Percentiles rank a stretch among this genome's conserved stretches.
These are phyloP conservation scores for Cromileptes altivelis DNA, from an alignment of 2,113 vertebrate genomes.

Conservation along the genomic window DNA sequence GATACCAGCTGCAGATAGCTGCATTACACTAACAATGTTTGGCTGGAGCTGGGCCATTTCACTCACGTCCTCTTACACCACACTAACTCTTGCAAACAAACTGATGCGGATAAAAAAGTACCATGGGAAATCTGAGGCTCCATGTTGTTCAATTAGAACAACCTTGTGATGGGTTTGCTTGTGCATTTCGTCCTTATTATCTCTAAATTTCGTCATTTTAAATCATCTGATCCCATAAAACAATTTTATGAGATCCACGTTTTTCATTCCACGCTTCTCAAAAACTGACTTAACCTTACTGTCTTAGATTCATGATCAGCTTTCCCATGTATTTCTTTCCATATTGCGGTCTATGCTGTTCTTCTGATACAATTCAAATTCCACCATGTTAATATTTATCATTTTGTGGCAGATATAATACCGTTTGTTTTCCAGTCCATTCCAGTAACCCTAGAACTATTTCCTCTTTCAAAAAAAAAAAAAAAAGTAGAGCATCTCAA, in stretches of 20 bases:
- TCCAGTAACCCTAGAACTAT: not conserved
- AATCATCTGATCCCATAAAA: constrained; percentile 4
- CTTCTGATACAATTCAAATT: constrained; percentile 10
- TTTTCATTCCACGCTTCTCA: not conserved
- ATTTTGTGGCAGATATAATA: not conserved
- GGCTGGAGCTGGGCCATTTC: constrained; percentile 22
- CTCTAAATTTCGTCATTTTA: not conserved
- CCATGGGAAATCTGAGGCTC: constrained; percentile 37
- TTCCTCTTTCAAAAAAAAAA: constrained; percentile 1
- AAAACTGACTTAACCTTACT: constrained; percentile 4
- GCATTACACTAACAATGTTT: constrained; percentile 19
- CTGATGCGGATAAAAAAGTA: constrained; percentile 3
- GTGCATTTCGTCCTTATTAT: not conserved
- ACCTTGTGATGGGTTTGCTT: not conserved
- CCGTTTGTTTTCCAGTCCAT: not conserved
- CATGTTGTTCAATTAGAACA: not conserved
- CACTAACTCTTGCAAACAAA: constrained; percentile 8
- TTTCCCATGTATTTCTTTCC: not conserved
- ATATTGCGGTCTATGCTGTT: constrained; percentile 21
- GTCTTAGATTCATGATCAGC: not conserved
- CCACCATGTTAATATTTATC: constrained; percentile 16
- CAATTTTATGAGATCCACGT: not conserved
- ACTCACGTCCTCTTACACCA: constrained; percentile 7
- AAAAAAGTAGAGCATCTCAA: constrained; percentile 17
- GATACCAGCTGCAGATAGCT: constrained; percentile 75